phyloP scores from a whole-genome alignment of 2,888 invertebrate genomes.

The Crepidodera aurea region DNA sequence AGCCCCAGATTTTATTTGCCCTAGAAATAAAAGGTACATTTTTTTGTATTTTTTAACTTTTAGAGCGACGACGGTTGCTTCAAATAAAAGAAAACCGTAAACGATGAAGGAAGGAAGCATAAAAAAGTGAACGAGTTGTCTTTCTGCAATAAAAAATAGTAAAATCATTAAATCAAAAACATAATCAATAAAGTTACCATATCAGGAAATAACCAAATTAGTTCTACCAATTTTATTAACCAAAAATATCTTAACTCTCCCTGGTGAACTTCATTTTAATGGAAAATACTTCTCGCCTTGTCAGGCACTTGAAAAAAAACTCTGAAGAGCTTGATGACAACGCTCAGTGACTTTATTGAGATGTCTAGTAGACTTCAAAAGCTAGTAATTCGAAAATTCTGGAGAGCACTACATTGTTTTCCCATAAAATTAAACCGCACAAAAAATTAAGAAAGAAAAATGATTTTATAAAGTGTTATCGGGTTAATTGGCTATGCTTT shows the following conservation, averaged over 20 bases:
- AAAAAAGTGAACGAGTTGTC: background rate
- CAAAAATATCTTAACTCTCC: no score
- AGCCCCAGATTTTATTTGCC: constrained; percentile 22
- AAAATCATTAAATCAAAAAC: no score
- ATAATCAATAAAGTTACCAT: no score
- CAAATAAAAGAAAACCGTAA: background rate
- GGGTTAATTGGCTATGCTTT: no score
- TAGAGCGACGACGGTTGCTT: background rate
- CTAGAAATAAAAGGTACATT: constrained; percentile 15
- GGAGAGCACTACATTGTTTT: background rate
- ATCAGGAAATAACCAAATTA: no score
- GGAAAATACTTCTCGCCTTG: no score
- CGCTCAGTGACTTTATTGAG: background rate
- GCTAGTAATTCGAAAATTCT: background rate
- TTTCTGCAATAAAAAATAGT: no score
- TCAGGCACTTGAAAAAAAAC: no score
- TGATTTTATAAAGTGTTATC: background rate
- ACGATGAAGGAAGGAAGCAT: background rate
- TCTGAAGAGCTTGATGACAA: background rate
- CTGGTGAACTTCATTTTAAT: no score
- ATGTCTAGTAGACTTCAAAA: background rate
- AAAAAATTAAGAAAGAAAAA: background rate
- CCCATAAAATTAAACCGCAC: background rate
- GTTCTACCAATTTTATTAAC: no score
- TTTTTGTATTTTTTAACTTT: constrained; percentile 10